Base-by-base conservation (phyloP, 2,888 invertebrate species). In the Campopleginae sp. region DNA sequence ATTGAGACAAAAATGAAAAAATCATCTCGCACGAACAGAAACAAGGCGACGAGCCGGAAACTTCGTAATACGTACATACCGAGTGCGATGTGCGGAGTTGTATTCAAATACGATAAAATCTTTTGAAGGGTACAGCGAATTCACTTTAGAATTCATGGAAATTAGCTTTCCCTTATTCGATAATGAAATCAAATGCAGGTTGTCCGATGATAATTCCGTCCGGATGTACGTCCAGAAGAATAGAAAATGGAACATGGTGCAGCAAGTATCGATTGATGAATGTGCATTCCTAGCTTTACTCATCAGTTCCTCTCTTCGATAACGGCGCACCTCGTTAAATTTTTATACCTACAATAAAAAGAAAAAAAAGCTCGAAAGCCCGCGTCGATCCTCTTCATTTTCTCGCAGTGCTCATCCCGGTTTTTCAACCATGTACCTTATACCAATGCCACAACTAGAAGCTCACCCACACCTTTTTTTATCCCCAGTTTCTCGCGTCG, bases 211-310 rank as follows among this genome's bases (percentile, higher is more conserved):
- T 48, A 17, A 48, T 48, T 48, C n/a, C n/a, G 17, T 48, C n/a
- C 46, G 46, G 3, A n/a, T 17, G 23, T 27, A 27, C 10, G 58
- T 27, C 27, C 27, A 27, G 58, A 4, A 58, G 6, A 5, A 27
- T 27, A 5, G 12, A 72, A 27, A 44, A 19, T 44, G 76, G 80
- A 87, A 78, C 86, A 71, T 19, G 74, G 84, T 86, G 83, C 81
- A 89, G 88, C 88, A 88, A 85, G 87, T 88, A 90, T 90, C 89
- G 90, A 91, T 90, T 88, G 88, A 90, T 90, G 88, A 89, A 89
- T 82, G 83, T 81, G 86, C 88, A 90, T 89, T 89, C 88, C 87
- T 82, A 75, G 80, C 83, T 76, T 82, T 80, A 86, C 88, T 89
- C 88, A 88, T 89, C 90, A 81, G 87, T 87, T 84, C 86, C 65